A percentile compares a stretch with the other conserved stretches of the same genome.
Conservation (phyloP, 2,113 vertebrate species). For the Eidolon helvum region DNA sequence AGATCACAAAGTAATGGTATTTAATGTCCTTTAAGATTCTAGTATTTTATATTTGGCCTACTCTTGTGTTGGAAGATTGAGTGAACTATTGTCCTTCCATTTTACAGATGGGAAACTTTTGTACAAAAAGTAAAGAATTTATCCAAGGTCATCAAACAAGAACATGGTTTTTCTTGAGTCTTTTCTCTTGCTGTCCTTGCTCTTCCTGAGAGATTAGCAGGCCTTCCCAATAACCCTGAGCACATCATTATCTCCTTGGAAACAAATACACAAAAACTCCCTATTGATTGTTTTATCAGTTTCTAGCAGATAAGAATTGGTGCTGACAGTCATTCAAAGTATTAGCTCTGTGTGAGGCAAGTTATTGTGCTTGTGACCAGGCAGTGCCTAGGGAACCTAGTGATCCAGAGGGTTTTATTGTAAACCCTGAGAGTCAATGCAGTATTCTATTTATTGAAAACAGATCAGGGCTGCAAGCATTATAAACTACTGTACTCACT, state of each 20-base stretch:
- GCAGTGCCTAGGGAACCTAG: conserved; percentile 42
- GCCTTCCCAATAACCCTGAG: conserved; percentile 31
- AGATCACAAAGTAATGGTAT: neutral
- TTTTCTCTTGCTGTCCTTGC: neutral
- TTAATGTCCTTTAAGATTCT: neutral
- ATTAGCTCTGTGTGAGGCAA: conserved; percentile 52
- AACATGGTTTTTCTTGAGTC: neutral
- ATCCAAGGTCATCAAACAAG: neutral
- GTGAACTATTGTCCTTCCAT: neutral
- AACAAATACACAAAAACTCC: conserved; percentile 71
- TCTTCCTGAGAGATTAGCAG: conserved; percentile 6
- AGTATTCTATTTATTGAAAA: neutral
- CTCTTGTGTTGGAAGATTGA: neutral
- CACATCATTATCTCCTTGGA: conserved; percentile 57
- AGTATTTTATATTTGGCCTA: neutral
- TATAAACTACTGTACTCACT: neutral
- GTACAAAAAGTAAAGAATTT: neutral
- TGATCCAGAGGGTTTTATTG: conserved; percentile 68
- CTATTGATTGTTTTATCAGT: conserved; percentile 80
- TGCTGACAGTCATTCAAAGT: conserved; percentile 73
- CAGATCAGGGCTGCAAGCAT: neutral
- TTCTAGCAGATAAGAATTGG: conserved; percentile 72
- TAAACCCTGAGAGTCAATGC: neutral
- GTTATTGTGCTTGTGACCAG: conserved; percentile 71
- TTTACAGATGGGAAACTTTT: conserved; percentile 37